Evolutionary conservation across 2,888 invertebrate genomes (phyloP).

Genomic region (Lordiphosa andalusiaca): DNA sequence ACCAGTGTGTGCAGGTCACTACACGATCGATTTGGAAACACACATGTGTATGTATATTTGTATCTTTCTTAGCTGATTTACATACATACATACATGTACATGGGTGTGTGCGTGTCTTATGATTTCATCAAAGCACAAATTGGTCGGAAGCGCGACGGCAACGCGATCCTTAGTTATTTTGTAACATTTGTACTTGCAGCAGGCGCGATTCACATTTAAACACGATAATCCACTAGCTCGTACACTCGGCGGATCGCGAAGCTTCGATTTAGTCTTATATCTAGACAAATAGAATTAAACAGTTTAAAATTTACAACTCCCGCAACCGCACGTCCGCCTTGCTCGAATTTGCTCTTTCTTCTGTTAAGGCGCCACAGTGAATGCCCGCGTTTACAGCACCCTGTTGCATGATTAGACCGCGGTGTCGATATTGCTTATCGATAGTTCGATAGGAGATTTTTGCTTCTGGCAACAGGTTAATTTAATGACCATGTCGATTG

Average conservation of each 20-base stretch:
- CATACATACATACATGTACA: slow-evolving; percentile 6
- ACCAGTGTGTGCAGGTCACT: slow-evolving; percentile 7
- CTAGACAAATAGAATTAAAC: too few relatives aligned
- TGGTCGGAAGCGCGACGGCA: slow-evolving; percentile 9
- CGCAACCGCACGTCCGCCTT: slow-evolving; percentile 11
- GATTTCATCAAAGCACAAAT: slow-evolving; percentile 28
- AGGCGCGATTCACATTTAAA: neutral
- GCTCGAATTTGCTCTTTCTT: neutral
- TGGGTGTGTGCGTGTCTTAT: slow-evolving; percentile 13
- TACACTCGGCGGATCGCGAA: too few relatives aligned
- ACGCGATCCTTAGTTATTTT: slow-evolving; percentile 7
- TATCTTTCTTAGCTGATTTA: slow-evolving; percentile 21
- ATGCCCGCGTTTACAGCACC: too few relatives aligned
- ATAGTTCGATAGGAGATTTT: too few relatives aligned
- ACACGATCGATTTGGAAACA: slow-evolving; percentile 14
- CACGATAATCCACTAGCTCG: too few relatives aligned
- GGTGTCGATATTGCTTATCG: too few relatives aligned
- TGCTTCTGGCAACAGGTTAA: too few relatives aligned
- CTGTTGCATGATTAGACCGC: too few relatives aligned
- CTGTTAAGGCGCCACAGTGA: too few relatives aligned
- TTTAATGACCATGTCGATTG: too few relatives aligned
- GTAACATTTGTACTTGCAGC: neutral
- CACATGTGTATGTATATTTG: slow-evolving; percentile 10
- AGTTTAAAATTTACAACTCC: neutral
- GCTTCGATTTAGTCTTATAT: too few relatives aligned